Evolutionary conservation across 2,113 vertebrate species (phyloP).

Genomic region (Grus americana): DNA sequence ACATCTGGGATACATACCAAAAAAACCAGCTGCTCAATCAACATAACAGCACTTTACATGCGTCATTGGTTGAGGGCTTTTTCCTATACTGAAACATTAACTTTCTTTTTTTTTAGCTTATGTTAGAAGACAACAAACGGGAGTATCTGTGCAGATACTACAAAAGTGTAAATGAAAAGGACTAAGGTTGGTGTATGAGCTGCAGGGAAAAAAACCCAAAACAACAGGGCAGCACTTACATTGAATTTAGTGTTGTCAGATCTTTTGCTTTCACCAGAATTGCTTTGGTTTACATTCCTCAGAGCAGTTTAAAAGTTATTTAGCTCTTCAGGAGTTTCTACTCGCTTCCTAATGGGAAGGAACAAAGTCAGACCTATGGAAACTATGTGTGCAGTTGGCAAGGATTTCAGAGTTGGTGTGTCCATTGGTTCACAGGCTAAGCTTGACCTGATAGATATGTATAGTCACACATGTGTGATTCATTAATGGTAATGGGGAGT

Average conservation of each 20-base stretch:
- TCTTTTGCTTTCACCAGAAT: neutral
- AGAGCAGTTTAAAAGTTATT: neutral
- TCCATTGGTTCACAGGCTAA: neutral
- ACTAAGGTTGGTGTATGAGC: neutral
- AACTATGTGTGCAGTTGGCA: neutral
- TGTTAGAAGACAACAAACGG: neutral
- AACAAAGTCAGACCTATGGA: neutral
- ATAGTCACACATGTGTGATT: neutral
- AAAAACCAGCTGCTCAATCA: conserved; percentile 34
- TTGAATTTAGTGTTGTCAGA: neutral
- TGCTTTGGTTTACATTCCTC: neutral
- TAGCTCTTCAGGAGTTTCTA: neutral
- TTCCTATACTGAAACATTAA: neutral
- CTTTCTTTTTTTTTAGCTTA: neutral
- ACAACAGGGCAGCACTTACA: neutral
- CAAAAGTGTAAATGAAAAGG: neutral
- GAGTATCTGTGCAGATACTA: neutral
- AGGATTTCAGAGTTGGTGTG: neutral
- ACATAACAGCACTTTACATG: conserved; percentile 13
- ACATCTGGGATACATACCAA: conserved; percentile 35
- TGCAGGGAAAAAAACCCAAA: neutral
- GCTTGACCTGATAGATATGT: neutral
- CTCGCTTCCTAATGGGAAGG: neutral
- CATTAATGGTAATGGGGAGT: neutral
- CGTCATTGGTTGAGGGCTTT: neutral